phyloP scores from a whole-genome alignment of 2,113 vertebrate genomes.

The Formicarius rufipectus region DNA sequence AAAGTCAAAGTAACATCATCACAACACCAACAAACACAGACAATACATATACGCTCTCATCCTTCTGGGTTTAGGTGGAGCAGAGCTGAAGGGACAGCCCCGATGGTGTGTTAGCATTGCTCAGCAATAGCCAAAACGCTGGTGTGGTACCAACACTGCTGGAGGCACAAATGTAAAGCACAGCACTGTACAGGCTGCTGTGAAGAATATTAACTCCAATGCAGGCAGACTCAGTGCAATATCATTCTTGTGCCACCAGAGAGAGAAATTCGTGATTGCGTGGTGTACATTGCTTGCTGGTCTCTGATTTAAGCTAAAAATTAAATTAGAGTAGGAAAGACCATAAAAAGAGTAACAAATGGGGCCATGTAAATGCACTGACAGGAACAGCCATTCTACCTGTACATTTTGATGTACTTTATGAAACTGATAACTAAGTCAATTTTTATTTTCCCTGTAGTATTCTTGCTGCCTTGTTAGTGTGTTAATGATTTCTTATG shows the following conservation, averaged over 20 bases:
- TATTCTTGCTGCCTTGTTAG: conserved; percentile 17
- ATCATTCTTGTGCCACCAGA: not conserved
- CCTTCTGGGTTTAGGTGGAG: not conserved
- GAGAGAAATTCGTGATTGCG: not conserved
- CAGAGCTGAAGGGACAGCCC: not conserved
- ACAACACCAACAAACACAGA: rapidly evolving
- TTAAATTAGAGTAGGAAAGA: not conserved
- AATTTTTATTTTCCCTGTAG: conserved; percentile 34
- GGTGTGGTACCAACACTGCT: no score
- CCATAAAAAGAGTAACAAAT: not conserved
- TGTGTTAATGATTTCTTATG: conserved; percentile 8
- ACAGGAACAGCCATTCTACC: not conserved
- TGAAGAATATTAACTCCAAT: not conserved
- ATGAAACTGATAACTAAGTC: not conserved
- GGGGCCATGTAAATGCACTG: not conserved
- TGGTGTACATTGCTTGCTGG: not conserved
- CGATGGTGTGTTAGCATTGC: rapidly evolving
- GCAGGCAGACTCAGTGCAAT: not conserved
- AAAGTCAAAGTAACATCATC: not conserved
- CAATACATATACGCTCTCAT: rapidly evolving
- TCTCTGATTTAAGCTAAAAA: not conserved
- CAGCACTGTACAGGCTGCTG: not conserved
- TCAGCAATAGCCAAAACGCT: rapidly evolving
- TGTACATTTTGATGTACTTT: not conserved
- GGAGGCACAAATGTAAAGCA: not conserved